Conservation (phyloP, 2,113 vertebrate genomes). For the Thomomys bottae region DNA sequence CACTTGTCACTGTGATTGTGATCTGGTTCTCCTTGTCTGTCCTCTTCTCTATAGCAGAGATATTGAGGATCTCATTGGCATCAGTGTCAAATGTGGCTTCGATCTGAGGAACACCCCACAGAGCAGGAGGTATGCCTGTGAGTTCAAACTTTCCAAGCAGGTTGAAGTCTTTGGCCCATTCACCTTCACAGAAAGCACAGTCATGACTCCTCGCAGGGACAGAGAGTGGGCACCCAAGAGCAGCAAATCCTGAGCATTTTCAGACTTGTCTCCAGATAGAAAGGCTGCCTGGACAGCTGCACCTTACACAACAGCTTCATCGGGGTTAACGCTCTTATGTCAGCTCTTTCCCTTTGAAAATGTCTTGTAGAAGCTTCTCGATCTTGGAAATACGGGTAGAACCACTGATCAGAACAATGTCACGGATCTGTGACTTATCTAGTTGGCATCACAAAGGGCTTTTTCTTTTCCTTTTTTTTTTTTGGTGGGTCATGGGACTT, state of each 20-base stretch:
- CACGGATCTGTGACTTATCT: too few species aligned
- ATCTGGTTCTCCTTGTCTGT: constrained; percentile 94
- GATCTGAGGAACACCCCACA: constrained; percentile 88
- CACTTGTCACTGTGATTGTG: constrained; percentile 96
- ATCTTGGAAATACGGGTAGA: constrained; percentile 95
- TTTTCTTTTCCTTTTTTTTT: too few species aligned
- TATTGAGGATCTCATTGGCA: constrained; percentile 85
- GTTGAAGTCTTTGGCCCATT: constrained; percentile 88
- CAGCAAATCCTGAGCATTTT: too few species aligned
- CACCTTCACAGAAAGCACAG: constrained; percentile 88
- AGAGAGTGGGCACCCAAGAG: too few species aligned
- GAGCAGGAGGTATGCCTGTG: constrained; percentile 89
- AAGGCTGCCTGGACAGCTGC: constrained; percentile 94
- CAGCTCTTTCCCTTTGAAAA: constrained; percentile 91
- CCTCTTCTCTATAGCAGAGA: constrained; percentile 90
- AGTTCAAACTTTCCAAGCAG: constrained; percentile 87
- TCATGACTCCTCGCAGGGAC: constrained; percentile 92
- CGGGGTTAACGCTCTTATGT: constrained; percentile 94
- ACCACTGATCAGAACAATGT: constrained; percentile 92
- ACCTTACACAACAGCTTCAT: constrained; percentile 93
- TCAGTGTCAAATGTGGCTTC: constrained; percentile 79
- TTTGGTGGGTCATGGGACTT: too few species aligned
- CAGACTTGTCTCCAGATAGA: too few species aligned
- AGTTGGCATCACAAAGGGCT: constrained; percentile 92
- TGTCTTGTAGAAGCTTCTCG: constrained; percentile 92